Evolutionary conservation across 2,113 vertebrate species (phyloP).

Genomic region (Silurus glanis): DNA sequence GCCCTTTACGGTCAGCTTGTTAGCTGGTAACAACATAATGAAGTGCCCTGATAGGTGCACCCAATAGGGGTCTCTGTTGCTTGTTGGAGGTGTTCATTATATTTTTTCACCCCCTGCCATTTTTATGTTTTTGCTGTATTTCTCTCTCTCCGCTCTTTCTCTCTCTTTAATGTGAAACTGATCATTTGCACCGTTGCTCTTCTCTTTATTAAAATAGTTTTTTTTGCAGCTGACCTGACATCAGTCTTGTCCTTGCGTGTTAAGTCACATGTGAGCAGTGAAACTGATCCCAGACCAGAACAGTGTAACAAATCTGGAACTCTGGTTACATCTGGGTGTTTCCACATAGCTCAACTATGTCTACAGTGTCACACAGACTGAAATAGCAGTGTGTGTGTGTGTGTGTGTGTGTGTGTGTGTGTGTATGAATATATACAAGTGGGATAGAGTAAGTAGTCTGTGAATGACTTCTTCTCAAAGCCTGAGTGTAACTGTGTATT

Average conservation of each 20-base stretch:
- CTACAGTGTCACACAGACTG: slow-evolving; percentile 4
- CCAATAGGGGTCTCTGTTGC: no score
- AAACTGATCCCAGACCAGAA: slow-evolving; percentile 25
- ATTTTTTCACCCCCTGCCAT: not conserved
- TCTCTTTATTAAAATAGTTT: slow-evolving; percentile 4
- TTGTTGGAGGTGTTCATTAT: not conserved
- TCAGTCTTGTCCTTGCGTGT: not conserved
- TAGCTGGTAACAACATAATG: not conserved
- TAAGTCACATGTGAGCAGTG: not conserved
- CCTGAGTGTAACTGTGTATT: not conserved
- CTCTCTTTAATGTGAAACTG: slow-evolving; percentile 39
- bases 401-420: slow-evolving; percentile 34
- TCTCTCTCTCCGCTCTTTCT: not conserved
- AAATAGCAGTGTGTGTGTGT: slow-evolving; percentile 40
- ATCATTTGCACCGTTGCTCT: slow-evolving; percentile 13
- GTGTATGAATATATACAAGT: slow-evolving; percentile 9
- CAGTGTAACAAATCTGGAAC: slow-evolving; percentile 26
- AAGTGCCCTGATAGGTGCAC: not conserved
- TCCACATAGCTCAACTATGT: slow-evolving; percentile 23
- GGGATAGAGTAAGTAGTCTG: not conserved
- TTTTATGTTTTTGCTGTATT: not conserved
- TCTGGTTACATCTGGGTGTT: slow-evolving; percentile 11
- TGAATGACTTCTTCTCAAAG: not conserved
- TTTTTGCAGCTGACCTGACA: slow-evolving; percentile 44
- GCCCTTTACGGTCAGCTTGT: not conserved